Conservation (phyloP, 2,888 invertebrate genomes). For the Drosophila parthenogenetica region DNA sequence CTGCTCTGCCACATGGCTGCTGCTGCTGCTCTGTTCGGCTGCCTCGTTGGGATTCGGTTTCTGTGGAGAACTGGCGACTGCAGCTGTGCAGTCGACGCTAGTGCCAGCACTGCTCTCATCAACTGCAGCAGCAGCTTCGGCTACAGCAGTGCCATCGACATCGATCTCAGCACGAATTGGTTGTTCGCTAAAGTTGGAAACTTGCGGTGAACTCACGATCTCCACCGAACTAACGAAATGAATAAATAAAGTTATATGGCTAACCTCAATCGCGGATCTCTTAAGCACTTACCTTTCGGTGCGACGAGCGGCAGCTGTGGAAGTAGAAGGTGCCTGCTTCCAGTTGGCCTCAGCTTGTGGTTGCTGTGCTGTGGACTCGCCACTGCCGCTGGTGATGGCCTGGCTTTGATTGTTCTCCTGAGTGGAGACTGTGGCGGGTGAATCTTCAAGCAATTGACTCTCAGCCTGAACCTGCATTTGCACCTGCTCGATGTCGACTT, state of each 20-base stretch:
- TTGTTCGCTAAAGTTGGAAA: constrained; percentile 88
- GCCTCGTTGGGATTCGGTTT: constrained; percentile 58
- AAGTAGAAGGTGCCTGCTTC: constrained; percentile 81
- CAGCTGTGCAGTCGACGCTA: constrained; percentile 45
- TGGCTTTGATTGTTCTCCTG: constrained; percentile 87
- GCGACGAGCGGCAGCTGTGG: constrained; percentile 77
- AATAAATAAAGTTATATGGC: background rate
- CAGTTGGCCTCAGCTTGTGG: constrained; percentile 74
- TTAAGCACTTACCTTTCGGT: constrained; percentile 72
- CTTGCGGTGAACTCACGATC: constrained; percentile 93
- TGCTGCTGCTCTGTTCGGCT: constrained; percentile 52
- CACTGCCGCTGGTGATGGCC: constrained; percentile 92
- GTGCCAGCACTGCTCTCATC: constrained; percentile 60
- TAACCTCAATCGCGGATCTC: background rate
- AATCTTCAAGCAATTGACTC: constrained; percentile 54
- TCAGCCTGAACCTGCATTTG: constrained; percentile 86
- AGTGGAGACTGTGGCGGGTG: constrained; percentile 59
- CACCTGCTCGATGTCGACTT: constrained; percentile 88
- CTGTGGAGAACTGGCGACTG: constrained; percentile 54
- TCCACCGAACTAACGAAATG: constrained; percentile 89
- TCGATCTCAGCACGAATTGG: constrained; percentile 55
- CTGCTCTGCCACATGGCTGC: constrained; percentile 42
- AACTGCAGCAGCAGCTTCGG: constrained; percentile 53
- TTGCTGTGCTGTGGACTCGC: constrained; percentile 86
- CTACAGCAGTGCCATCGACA: constrained; percentile 74